A percentile compares a stretch with the other conserved stretches of the same genome.
These are phyloP conservation scores for Trichogramma evanescens DNA, from an alignment of 2,888 invertebrate genomes.

Conservation along the genomic window DNA sequence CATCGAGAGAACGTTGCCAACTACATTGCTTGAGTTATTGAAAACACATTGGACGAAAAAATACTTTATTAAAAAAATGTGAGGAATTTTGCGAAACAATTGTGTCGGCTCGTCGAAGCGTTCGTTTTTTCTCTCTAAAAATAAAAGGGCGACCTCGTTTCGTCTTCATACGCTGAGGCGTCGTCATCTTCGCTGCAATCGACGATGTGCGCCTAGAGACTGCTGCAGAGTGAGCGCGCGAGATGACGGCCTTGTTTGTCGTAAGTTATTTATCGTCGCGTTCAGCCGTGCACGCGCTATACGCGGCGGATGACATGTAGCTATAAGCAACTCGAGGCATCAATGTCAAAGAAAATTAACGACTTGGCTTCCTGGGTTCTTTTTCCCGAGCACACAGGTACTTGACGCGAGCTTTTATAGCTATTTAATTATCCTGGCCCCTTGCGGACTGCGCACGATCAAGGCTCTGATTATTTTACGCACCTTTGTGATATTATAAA, in stretches of 20 bases:
- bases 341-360: slow-evolving; percentile 44
- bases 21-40: too few species aligned
- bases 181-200: slow-evolving; percentile 10
- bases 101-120: too few species aligned
- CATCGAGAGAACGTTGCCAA: too few species aligned
- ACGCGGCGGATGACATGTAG: slow-evolving; percentile 22
- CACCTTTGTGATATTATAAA: too few species aligned
- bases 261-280: slow-evolving; percentile 30
- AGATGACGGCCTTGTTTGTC: slow-evolving; percentile 26
- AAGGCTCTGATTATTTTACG: too few species aligned
- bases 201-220: slow-evolving; percentile 9
- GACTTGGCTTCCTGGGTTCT: slow-evolving; percentile 42
- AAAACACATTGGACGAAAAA: too few species aligned
- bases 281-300: too few species aligned
- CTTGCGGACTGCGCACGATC: too few species aligned
- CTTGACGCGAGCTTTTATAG: too few species aligned
- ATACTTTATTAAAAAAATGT: too few species aligned
- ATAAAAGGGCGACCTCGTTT: slow-evolving; percentile 19
- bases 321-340: slow-evolving; percentile 29
- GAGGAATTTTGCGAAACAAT: too few species aligned
- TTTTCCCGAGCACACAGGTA: neutral
- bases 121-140: slow-evolving; percentile 9
- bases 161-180: slow-evolving; percentile 10
- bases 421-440: too few species aligned
- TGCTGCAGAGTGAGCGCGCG: neutral